Base-by-base conservation (phyloP, 2,113 vertebrate species). In the Blennius ocellaris region DNA sequence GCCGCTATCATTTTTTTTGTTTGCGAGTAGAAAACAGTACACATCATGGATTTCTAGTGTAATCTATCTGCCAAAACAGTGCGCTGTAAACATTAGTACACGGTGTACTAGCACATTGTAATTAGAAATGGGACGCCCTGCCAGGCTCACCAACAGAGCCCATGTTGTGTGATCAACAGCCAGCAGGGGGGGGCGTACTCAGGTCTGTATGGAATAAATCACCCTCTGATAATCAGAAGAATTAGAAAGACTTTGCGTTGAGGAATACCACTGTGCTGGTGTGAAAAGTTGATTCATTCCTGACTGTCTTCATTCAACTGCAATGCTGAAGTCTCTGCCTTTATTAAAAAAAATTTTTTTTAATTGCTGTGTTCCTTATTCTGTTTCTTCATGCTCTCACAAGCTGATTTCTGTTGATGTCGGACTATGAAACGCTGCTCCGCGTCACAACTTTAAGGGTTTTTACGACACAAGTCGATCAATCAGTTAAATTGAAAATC, bases 151-250 rank as follows among this genome's bases (percentile, higher is more conserved):
- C 54, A 4, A 78, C 65, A 0, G 15, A 81, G 62, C 44, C 21
- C 55, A 17, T 80, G 87, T 73, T 88, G 83, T 80, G 77, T 83
- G 80, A 81, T 87, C 69, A 52, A 79, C 66, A 76, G 82, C 83
- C 86, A 87, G 72, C 77, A 83, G 73, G 64, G 56, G 79, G 69
- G 52, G 69, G 76, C 5, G 52, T 72, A 48, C 48, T 52, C 56
- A 12, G 49, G 54, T 69, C 72, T 80, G 39, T 8, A 3, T 61
- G 69, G 52, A 76, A 70, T 60, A 62, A 38, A 62, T 76, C 37
- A 49, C 53, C 53, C 14, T 14, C 38, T 54, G 14, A 21, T 41
- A 40, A 61, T 54, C 47, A 55, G 11, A 12, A 59, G 2, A 60
- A 15, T 58, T 16, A 66, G 63, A 49, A 63, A 70, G 44, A 40